Evolutionary conservation across 1,140 invertebrate genomes (phyloP).

Genomic region (fruit fly (Drosophila melanogaster)): DNA sequence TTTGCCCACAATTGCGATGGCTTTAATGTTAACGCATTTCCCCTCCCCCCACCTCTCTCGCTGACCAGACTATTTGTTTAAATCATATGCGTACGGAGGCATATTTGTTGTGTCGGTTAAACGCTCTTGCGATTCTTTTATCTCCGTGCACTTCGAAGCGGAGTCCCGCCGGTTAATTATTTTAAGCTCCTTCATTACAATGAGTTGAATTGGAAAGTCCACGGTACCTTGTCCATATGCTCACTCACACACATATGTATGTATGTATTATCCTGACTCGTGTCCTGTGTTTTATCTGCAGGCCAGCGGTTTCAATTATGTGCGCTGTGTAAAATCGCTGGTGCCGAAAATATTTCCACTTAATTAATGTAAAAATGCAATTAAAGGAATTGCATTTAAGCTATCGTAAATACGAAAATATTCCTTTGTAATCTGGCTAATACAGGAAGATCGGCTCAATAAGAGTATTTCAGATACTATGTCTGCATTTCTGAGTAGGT

Average conservation of each 20-base stretch:
- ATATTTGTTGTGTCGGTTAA: constrained; percentile 47
- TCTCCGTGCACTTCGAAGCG: constrained; percentile 14
- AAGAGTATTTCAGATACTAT: not conserved
- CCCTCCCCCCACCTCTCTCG: not conserved
- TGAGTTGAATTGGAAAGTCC: constrained; percentile 1
- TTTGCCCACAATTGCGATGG: constrained; percentile 48
- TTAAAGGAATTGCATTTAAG: not conserved
- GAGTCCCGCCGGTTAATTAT: constrained; percentile 51
- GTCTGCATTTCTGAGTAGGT: too few relatives aligned
- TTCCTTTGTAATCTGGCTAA: not conserved
- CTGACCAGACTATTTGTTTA: constrained; percentile 38
- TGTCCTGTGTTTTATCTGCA: not conserved
- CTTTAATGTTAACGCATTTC: constrained; percentile 31
- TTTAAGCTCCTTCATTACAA: constrained; percentile 55
- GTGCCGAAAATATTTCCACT: constrained; percentile 11
- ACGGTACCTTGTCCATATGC: constrained; percentile 9
- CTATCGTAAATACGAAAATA: not conserved
- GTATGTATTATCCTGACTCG: not conserved
- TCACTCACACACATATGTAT: not conserved
- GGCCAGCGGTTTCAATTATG: constrained; percentile 20
- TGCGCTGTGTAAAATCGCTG: not conserved
- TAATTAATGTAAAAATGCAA: constrained; percentile 10
- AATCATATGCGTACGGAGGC: constrained; percentile 24
- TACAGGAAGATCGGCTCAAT: not conserved
- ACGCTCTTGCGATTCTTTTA: constrained; percentile 36